These are phyloP conservation scores for Podocnemis expansa DNA, from an alignment of 2,113 vertebrate species.

Conservation along the genomic window DNA sequence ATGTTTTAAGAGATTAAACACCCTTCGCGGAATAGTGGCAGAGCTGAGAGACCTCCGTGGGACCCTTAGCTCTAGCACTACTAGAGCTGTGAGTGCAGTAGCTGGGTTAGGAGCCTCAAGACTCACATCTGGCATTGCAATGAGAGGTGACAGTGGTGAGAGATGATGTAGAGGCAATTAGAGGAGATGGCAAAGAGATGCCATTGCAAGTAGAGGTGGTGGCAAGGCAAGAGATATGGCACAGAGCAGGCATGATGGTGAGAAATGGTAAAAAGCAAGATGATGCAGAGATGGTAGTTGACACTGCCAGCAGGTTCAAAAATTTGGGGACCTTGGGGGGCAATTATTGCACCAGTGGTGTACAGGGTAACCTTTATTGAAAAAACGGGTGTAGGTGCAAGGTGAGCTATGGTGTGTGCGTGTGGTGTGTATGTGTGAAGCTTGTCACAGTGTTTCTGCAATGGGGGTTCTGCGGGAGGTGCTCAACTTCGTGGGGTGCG, in stretches of 20 bases:
- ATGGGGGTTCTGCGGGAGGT: too few species aligned
- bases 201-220: neutral
- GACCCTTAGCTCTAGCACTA: neutral
- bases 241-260: neutral
- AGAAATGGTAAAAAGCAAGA: neutral
- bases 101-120: neutral
- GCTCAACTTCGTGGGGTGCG: too few species aligned
- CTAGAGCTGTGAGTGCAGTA: neutral
- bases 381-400: too few species aligned
- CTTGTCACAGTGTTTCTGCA: too few species aligned
- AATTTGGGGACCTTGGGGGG: too few species aligned
- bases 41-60: neutral
- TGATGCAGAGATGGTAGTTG: neutral
- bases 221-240: neutral
- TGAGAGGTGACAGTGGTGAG: neutral
- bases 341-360: too few species aligned
- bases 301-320: too few species aligned
- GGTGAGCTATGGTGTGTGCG: too few species aligned
- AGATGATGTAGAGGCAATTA: neutral
- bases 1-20: too few species aligned
- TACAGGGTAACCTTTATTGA: too few species aligned
- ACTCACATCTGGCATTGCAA: neutral
- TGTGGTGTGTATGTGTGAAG: too few species aligned
- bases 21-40: too few species aligned
- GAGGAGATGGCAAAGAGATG: neutral